Evolutionary conservation across 2,113 vertebrate genomes (phyloP).

Genomic region (Formicarius rufipectus): DNA sequence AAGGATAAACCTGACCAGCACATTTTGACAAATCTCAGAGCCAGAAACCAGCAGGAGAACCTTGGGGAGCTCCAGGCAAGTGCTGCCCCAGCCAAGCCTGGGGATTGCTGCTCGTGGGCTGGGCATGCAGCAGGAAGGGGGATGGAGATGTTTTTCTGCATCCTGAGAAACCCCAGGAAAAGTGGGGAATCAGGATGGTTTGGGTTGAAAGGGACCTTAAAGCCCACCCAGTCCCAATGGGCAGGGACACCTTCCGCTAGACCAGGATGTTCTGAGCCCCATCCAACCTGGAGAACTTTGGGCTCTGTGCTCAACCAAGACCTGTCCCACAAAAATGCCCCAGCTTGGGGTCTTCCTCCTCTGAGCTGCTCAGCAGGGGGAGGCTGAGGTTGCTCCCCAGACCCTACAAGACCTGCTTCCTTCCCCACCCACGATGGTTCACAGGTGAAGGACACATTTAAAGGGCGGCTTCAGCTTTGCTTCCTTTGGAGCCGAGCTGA

Average conservation of each 20-base stretch:
- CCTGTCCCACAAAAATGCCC: not conserved
- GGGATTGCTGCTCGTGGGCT: not conserved
- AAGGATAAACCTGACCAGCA: not conserved
- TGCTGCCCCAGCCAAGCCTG: not conserved
- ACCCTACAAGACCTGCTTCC: not conserved
- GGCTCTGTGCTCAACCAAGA: not conserved
- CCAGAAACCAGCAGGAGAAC: not conserved
- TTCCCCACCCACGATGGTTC: accelerated
- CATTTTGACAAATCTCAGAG: not conserved
- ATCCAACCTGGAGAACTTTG: not conserved
- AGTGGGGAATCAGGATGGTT: not conserved
- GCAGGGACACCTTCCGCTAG: not conserved
- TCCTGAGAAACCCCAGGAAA: not conserved
- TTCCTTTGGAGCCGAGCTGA: not conserved
- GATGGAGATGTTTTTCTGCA: not conserved
- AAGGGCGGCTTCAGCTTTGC: not conserved
- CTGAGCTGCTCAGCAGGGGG: accelerated
- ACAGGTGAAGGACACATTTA: accelerated
- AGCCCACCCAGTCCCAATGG: not conserved
- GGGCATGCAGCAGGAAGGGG: not conserved
- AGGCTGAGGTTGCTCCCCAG: not conserved
- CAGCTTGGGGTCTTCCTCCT: not conserved
- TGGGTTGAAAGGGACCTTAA: not conserved
- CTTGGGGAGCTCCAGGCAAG: not conserved
- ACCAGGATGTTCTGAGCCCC: not conserved